Conservation (phyloP, 2,888 invertebrate species). For the Abrostola tripartita region DNA sequence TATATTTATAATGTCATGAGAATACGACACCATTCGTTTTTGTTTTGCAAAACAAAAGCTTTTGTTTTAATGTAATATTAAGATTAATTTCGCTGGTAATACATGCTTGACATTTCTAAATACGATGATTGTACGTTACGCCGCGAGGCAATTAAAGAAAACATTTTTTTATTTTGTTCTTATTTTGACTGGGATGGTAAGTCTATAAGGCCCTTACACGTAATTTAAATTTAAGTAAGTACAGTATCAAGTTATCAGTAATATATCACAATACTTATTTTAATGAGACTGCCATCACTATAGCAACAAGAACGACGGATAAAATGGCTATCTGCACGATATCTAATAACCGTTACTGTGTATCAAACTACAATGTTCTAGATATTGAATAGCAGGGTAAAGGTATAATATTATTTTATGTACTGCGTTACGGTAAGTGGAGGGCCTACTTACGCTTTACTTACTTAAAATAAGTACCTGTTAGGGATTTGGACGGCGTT, state of each 20-base stretch:
- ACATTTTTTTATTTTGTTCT: not conserved
- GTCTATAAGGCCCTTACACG: not conserved
- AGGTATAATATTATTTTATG: slow-evolving; percentile 49
- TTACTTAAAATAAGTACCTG: slow-evolving; percentile 45
- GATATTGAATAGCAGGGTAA: slow-evolving; percentile 54
- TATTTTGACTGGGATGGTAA: not conserved
- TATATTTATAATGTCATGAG: not conserved
- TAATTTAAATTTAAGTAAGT: not conserved
- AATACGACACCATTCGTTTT: slow-evolving; percentile 8
- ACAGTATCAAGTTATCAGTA: no score
- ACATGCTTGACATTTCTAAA: slow-evolving; percentile 24
- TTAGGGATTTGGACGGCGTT: slow-evolving; percentile 28
- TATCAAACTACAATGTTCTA: slow-evolving; percentile 51
- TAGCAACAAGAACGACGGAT: slow-evolving; percentile 33
- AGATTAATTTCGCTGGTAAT: slow-evolving; percentile 14
- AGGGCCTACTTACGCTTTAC: slow-evolving; percentile 37
- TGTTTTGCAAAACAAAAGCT: slow-evolving; percentile 11
- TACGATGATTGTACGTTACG: slow-evolving; percentile 14
- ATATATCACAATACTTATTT: not conserved
- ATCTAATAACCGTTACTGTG: slow-evolving; percentile 57
- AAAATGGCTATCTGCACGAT: slow-evolving; percentile 51
- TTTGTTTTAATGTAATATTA: slow-evolving; percentile 7
- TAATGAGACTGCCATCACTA: slow-evolving; percentile 34
- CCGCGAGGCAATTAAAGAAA: slow-evolving; percentile 3
- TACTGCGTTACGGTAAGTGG: slow-evolving; percentile 45